Percentiles rank a stretch among this genome's conserved stretches.
Conservation (phyloP, 2,888 invertebrate genomes). For the Tipula vernalis region DNA sequence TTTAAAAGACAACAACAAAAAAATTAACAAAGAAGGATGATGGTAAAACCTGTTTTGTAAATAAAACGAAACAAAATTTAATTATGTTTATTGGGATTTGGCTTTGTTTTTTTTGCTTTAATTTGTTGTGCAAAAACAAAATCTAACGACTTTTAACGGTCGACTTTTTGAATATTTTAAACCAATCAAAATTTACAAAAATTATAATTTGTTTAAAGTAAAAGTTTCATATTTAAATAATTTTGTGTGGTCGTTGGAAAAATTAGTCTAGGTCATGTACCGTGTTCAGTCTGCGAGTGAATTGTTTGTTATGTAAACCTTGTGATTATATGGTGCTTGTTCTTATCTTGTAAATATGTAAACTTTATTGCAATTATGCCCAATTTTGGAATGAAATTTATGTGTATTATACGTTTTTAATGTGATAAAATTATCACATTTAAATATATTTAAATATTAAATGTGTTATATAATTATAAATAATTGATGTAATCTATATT, state of each 20-base stretch:
- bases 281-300: not conserved
- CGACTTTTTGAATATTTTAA: not conserved
- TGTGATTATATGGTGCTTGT: not conserved
- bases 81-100: not conserved
- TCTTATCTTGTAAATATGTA: not conserved
- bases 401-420: not conserved
- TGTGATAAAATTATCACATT: not conserved
- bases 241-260: not conserved
- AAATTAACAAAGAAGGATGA: not conserved
- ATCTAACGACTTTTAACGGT: not conserved
- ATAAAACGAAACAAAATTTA: not conserved
- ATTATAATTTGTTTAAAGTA: not conserved
- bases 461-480: not conserved
- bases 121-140: not conserved
- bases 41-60: not conserved
- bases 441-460: not conserved
- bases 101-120: not conserved
- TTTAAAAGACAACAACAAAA: not conserved
- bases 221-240: not conserved
- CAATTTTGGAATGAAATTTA: not conserved
- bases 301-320: not conserved
- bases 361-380: not conserved
- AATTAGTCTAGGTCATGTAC: not conserved
- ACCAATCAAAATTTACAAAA: not conserved
- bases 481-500: not conserved